Evolutionary conservation across 2,113 vertebrate species (phyloP), one percentile per base, ranked within the genome.

Genomic region (Hiodon alosoides): DNA sequence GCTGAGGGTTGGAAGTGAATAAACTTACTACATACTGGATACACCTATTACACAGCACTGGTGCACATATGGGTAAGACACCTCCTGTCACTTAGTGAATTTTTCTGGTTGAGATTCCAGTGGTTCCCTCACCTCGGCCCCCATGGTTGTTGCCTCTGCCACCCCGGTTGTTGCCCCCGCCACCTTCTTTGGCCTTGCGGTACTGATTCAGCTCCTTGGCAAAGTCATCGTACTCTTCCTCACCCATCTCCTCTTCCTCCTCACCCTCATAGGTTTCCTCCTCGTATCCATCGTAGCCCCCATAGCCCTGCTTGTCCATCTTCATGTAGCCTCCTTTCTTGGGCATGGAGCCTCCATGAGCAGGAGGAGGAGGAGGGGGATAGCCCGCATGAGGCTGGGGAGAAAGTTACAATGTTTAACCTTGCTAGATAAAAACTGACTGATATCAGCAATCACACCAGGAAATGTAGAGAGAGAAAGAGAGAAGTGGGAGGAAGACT

Each of bases 131-230:
- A 87, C 90, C 90, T 87, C 90, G 79, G 0, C 86, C 85, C 0
- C 86, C 80, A 0, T 88, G 86, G 13, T 9, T 60, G 59, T 70
- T 73, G 89, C 90, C 91, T 61, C 77, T 4, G 52, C 85, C 74
- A 0, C 84, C 80, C 1, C 79, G 69, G 47, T 57, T 67, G 3
- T 87, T 85, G 0, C 88, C 83, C 77, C 90, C 81, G 3, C 89
- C 88, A 55, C 92, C 95, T 77, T 97, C 96, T 85, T 97, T 98
- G 46, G 94, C 91, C 4, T 94, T 90, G 68, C 95, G 90, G 78
- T 98, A 98, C 78, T 97, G 94, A 81, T 95, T 95, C 10, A 98
- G 89, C 84, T 98, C 95, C 79, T 96, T 97, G 9, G 94, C 68
- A 54, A 96, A 98, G 83, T 97, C 95, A 0, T 98, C 96, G 0